Evolutionary conservation across 2,797 vertebrate genomes (phyloP).

Genomic region (Sciaenops ocellatus): DNA sequence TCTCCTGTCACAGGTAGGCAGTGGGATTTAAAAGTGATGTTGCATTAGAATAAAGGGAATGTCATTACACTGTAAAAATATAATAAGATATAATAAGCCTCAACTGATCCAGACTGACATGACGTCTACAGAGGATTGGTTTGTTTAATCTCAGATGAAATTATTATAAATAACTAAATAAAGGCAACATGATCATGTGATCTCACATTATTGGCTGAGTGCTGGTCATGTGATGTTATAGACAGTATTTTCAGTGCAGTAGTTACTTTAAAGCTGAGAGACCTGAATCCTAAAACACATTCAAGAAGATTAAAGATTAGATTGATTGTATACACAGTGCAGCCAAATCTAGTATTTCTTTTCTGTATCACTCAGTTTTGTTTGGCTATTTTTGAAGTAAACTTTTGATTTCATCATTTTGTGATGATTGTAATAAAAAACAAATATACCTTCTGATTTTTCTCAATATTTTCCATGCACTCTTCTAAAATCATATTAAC

Average conservation of each 20-base stretch:
- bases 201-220: neutral
- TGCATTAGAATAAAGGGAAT: neutral
- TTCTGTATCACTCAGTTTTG: too few relatives aligned
- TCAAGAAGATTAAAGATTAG: neutral
- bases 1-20: neutral
- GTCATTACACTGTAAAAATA: neutral
- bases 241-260: neutral
- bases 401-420: neutral
- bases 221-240: neutral
- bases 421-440: neutral
- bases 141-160: neutral
- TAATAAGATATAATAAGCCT: neutral
- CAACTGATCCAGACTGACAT: conserved; percentile 3
- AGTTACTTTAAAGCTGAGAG: neutral
- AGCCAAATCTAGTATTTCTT: too few relatives aligned
- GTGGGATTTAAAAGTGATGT: neutral
- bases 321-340: neutral
- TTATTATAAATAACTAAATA: neutral
- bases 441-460: neutral
- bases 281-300: neutral
- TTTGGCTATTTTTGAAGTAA: too few relatives aligned
- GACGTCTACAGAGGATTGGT: neutral
- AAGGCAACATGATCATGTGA: conserved; percentile 1
- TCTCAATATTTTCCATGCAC: neutral
- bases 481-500: neutral